These are phyloP conservation scores for Glossophaga mutica DNA, from an alignment of 2,797 vertebrate genomes.

Conservation along the genomic window DNA sequence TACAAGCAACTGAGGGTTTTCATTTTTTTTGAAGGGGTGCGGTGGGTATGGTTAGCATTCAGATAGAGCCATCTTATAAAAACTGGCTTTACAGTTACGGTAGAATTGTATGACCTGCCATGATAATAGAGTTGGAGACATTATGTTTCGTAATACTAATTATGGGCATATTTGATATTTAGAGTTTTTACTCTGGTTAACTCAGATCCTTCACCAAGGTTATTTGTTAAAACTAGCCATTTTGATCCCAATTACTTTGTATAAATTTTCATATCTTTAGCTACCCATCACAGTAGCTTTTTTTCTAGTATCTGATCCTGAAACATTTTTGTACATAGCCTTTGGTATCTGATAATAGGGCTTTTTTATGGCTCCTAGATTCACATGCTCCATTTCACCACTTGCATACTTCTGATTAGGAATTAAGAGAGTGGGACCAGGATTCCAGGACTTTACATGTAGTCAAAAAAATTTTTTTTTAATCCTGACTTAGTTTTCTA, in stretches of 20 bases:
- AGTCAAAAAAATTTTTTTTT: neutral
- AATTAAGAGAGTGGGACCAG: neutral
- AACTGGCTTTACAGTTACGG: neutral
- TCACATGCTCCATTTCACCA: neutral
- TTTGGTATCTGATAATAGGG: neutral
- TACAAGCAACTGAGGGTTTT: neutral
- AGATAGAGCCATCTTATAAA: neutral
- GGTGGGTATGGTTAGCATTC: neutral
- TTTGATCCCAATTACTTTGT: neutral
- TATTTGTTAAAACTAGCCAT: slow-evolving; percentile 44
- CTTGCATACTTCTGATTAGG: neutral
- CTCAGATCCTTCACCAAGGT: neutral
- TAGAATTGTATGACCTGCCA: neutral
- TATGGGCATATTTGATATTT: neutral
- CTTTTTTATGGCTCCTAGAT: neutral
- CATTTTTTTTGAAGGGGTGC: neutral
- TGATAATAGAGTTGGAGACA: neutral
- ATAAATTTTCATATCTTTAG: neutral
- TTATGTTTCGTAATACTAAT: neutral
- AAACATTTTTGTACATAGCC: neutral
- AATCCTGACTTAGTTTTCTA: neutral
- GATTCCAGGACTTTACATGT: neutral
- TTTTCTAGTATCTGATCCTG: neutral
- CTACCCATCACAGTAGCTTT: neutral
- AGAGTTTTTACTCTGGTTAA: slow-evolving; percentile 8